Percentiles rank a stretch among this genome's conserved stretches.
These are phyloP conservation scores for Python bivittatus DNA, from an alignment of 2,113 vertebrate genomes.

Conservation along the genomic window DNA sequence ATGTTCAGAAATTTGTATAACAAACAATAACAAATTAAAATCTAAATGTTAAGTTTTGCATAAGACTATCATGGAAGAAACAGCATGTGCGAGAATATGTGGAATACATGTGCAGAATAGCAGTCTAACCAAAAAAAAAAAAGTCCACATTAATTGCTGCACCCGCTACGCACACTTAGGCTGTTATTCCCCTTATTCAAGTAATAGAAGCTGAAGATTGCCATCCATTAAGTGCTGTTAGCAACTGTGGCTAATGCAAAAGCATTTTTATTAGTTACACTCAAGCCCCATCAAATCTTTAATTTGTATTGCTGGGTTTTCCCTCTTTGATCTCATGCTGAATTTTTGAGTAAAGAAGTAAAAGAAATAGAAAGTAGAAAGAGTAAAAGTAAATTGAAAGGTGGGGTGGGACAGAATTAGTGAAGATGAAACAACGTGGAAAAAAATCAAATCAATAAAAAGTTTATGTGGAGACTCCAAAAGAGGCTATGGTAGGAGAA, in stretches of 20 bases:
- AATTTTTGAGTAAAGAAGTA: slow-evolving; percentile 43
- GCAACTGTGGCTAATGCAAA: slow-evolving; percentile 55
- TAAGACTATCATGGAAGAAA: slow-evolving; percentile 9
- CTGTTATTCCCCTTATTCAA: slow-evolving; percentile 32
- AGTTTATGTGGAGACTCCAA: neutral
- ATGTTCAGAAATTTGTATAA: slow-evolving; percentile 10
- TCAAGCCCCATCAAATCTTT: slow-evolving; percentile 52
- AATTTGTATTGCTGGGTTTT: slow-evolving; percentile 46
- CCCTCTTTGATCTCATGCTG: slow-evolving; percentile 54
- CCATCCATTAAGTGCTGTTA: slow-evolving; percentile 51
- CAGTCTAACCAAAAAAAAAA: slow-evolving; percentile 16
- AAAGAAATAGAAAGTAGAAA: neutral
- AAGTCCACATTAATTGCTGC: slow-evolving; percentile 13
- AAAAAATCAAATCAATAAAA: neutral
- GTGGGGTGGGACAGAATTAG: neutral
- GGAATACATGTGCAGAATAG: slow-evolving; percentile 2
- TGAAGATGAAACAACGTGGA: neutral
- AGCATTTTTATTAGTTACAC: slow-evolving; percentile 61
- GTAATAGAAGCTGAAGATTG: slow-evolving; percentile 41
- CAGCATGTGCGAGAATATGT: neutral
- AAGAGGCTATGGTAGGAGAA: fast-evolving
- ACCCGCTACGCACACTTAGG: neutral
- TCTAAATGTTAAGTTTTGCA: slow-evolving; percentile 3
- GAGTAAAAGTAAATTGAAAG: slow-evolving; percentile 25
- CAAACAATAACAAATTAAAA: slow-evolving; percentile 6